Base-by-base conservation (phyloP, 2,888 invertebrate species). In the Pteria penguin region DNA sequence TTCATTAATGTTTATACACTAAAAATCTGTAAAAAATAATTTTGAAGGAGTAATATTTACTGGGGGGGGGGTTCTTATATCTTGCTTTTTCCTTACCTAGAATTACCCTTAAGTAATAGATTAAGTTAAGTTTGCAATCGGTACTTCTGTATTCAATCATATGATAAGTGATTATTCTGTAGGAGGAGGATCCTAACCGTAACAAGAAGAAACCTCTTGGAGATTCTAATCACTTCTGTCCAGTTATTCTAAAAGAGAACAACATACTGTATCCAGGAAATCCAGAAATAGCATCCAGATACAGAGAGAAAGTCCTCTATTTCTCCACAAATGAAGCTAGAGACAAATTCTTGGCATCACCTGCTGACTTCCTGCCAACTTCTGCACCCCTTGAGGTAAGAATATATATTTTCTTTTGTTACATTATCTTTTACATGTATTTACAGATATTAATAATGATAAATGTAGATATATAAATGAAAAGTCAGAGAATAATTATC, bases 141-240 rank as follows among this genome's bases (percentile, higher is more conserved):
- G n/a, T n/a, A n/a, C n/a, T n/a, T n/a, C n/a, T n/a, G n/a, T n/a
- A n/a, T n/a, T n/a, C n/a, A n/a, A n/a, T n/a, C 3, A 31, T 22
- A 57, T n/a, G 57, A n/a, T 57, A 32, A 63, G 24, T 27, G 36
- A 29, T 14, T 58, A 52, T 67, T 72, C 2, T n/a, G n/a, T 75
- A 91, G 89, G 90, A 91, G 71, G 90, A 90, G 75, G 91, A 92
- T 77, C 87, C 90, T 0, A 90, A 89, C 70, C 83, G 89, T n/a
- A 87, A 82, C 75, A 84, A 87, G 72, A 92, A 90, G 83, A 92
- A 91, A 79, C 88, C 85, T 0, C 81, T 92, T 8, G 92, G 92
- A 18, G 92, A 92, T 79, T 87, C 88, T n/a, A 90, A 88, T 75
- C 87, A 90, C 80, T 92, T 89, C 84, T 92, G 92, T 81, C 92